phyloP scores from a whole-genome alignment of 2,113 vertebrate species.

The Zootoca vivipara region DNA sequence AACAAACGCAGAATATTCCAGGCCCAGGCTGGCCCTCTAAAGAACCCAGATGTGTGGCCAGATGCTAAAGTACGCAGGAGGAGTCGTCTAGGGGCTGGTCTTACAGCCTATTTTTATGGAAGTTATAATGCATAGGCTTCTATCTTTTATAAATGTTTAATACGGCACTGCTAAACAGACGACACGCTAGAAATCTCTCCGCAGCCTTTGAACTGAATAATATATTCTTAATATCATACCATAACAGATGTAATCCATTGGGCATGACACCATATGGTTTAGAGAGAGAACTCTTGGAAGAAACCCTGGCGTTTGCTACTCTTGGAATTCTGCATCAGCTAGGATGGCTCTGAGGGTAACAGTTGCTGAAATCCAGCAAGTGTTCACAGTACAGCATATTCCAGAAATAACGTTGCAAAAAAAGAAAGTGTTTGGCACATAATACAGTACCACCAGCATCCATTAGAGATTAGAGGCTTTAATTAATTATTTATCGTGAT shows the following conservation, averaged over 20 bases:
- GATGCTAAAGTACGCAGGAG: background rate
- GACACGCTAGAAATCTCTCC: conserved; percentile 65
- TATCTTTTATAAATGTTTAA: conserved; percentile 58
- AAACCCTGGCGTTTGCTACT: conserved; percentile 67
- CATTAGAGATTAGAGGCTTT: no score
- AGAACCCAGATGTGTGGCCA: background rate
- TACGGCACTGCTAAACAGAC: conserved; percentile 49
- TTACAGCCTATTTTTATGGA: background rate
- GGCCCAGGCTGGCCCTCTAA: background rate
- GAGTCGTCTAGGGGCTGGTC: background rate
- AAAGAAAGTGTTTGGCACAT: conserved; percentile 50
- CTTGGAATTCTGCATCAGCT: conserved; percentile 63
- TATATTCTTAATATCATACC: conserved; percentile 68
- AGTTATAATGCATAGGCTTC: background rate
- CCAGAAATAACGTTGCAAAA: conserved; percentile 60
- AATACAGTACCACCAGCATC: conserved; percentile 11
- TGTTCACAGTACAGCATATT: conserved; percentile 42
- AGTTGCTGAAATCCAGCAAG: conserved; percentile 68
- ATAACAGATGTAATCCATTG: conserved; percentile 73
- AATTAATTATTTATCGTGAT: no score
- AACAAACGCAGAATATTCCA: background rate
- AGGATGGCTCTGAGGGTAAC: conserved; percentile 59
- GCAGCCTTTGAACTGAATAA: conserved; percentile 66
- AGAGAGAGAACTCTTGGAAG: conserved; percentile 61
- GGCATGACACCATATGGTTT: conserved; percentile 69